Evolutionary conservation across 2,797 vertebrate species (phyloP).

Genomic region (Percopsis omiscomaycus): DNA sequence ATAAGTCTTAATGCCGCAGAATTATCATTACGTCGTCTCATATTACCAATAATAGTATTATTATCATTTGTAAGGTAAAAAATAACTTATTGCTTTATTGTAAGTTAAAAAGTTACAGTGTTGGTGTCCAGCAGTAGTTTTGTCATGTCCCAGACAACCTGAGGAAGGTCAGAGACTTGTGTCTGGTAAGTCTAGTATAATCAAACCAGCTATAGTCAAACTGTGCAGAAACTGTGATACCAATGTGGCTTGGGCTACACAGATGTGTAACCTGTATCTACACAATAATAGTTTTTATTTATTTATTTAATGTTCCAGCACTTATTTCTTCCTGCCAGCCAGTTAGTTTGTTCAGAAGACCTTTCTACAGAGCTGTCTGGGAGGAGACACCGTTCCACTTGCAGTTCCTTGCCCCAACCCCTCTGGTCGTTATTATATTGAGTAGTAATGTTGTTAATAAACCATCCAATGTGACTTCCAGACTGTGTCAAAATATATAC

Average conservation of each 20-base stretch:
- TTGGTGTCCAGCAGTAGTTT: constrained; percentile 82
- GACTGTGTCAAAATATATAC: too few species aligned
- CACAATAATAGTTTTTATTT: constrained; percentile 25
- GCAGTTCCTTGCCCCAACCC: constrained; percentile 53
- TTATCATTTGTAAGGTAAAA: constrained; percentile 81
- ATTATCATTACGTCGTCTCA: constrained; percentile 70
- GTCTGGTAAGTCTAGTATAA: neutral
- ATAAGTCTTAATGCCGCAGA: constrained; percentile 83
- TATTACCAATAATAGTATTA: constrained; percentile 75
- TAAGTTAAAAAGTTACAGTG: constrained; percentile 84
- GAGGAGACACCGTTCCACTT: constrained; percentile 71
- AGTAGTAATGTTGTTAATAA: constrained; percentile 60
- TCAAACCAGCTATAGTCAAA: neutral
- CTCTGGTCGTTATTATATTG: constrained; percentile 54
- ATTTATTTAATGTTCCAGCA: constrained; percentile 41
- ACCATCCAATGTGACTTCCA: constrained; percentile 39
- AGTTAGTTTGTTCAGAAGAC: constrained; percentile 47
- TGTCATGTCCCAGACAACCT: neutral
- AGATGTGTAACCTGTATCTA: constrained; percentile 55
- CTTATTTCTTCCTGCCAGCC: constrained; percentile 58
- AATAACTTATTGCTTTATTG: constrained; percentile 84
- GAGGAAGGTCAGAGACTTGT: neutral
- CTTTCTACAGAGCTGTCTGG: constrained; percentile 59
- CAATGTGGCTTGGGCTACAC: constrained; percentile 18
- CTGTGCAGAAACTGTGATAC: constrained; percentile 39